Base-by-base conservation (phyloP, 1,140 invertebrate genomes). In the Copidosoma floridanum region DNA sequence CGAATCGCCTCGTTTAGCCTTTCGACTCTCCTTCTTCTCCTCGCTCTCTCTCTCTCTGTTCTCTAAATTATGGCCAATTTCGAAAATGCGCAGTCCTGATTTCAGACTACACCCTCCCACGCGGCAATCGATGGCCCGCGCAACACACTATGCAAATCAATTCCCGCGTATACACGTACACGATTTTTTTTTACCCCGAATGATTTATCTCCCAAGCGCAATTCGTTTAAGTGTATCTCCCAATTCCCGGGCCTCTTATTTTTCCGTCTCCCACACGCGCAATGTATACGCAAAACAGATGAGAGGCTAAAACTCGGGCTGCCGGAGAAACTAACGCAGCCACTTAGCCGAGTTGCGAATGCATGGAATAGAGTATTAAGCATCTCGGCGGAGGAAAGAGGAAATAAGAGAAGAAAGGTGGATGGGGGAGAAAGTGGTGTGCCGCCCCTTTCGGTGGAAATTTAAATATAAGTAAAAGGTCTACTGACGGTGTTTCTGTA, bases 161-260 rank as follows among this genome's bases (percentile, higher is more conserved):
- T 77, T 68, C 66, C 61, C 64, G 63, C 70, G 66, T 71, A 72
- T 66, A 61, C 70, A 5, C 5, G 38, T 7, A 5, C 38, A 41
- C 10, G 14, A 27, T 53, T 40, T 37, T 43, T n/a, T n/a, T n/a
- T n/a, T n/a, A n/a, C n/a, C n/a, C 53, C 46, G 11, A 74, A 74
- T 78, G 78, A 81, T 81, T 80, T 76, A 79, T 75, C 56, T 67
- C 35, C 48, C 57, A 47, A 38, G 70, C 65, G 73, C 76, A 81
- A 81, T 80, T 77, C 73, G 75, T 76, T 80, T 81, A 78, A 80
- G 79, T 79, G 78, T 80, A 78, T 71, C n/a, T n/a, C 69, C 69
- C 71, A 71, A 78, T 79, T 78, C 71, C n/a, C 66, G 74, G 70
- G 72, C 73, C 69, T 68, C 71, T 72, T 72, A 12, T 47, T 40